phyloP scores from a whole-genome alignment of 2,888 invertebrate species.

The Dryomyza anilis region DNA sequence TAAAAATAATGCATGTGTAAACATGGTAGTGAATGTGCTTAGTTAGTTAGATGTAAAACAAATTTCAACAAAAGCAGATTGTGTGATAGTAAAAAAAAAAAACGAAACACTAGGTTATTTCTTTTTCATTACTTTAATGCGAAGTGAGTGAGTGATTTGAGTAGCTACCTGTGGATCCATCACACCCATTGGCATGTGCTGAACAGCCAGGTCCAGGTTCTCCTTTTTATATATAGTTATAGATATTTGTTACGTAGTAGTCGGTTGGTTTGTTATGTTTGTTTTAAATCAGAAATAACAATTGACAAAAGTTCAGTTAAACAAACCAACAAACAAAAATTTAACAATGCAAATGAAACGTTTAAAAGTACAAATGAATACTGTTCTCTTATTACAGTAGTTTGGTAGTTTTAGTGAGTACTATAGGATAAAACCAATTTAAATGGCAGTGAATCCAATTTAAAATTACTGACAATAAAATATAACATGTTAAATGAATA shows the following conservation, averaged over 20 bases:
- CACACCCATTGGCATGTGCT: slow-evolving; percentile 91
- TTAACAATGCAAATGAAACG: neutral
- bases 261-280: slow-evolving; percentile 10
- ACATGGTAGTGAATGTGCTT: neutral
- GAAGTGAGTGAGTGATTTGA: slow-evolving; percentile 22
- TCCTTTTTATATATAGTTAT: slow-evolving; percentile 58
- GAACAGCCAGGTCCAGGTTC: slow-evolving; percentile 89
- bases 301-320: slow-evolving; percentile 12
- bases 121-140: slow-evolving; percentile 13
- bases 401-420: too few relatives aligned
- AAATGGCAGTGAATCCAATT: too few relatives aligned
- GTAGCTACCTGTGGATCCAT: slow-evolving; percentile 85
- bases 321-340: neutral
- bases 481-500: too few relatives aligned
- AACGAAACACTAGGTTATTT: slow-evolving; percentile 16
- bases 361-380: neutral
- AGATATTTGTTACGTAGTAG: neutral
- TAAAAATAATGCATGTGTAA: neutral
- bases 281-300: slow-evolving; percentile 18
- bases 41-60: too few relatives aligned
- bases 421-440: too few relatives aligned
- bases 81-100: slow-evolving; percentile 12
- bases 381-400: neutral
- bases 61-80: slow-evolving; percentile 17
- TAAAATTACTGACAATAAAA: too few relatives aligned